Conservation (phyloP, 2,113 vertebrate genomes). For the Triplophysa rosa region DNA sequence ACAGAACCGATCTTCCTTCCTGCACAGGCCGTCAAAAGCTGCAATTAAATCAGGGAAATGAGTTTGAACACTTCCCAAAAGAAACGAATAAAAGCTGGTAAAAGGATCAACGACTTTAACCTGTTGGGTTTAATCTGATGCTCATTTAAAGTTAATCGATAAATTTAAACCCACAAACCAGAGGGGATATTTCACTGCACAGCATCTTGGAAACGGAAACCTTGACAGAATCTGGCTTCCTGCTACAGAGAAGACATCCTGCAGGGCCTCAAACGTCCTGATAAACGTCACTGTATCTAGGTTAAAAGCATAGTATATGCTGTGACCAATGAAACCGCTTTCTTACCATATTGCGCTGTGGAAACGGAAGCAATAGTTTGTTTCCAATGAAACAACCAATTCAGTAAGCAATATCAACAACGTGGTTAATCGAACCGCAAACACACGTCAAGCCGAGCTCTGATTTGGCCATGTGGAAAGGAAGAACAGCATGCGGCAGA, state of each 20-base stretch:
- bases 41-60: constrained; percentile 6
- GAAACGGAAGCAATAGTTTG: neutral
- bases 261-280: neutral
- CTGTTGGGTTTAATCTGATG: too few relatives aligned
- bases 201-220: neutral
- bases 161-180: neutral
- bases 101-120: neutral
- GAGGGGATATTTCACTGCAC: neutral
- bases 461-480: constrained; percentile 4
- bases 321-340: neutral
- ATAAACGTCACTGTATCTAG: neutral
- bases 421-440: neutral
- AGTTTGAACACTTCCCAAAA: neutral
- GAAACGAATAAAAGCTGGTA: neutral
- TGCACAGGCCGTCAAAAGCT: neutral
- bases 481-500: neutral
- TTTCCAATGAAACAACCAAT: constrained; percentile 2
- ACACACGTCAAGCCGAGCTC: neutral
- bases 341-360: neutral
- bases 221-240: constrained; percentile 2
- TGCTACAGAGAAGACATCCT: neutral
- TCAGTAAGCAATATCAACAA: neutral
- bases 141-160: too few relatives aligned
- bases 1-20: neutral
- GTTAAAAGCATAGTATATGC: neutral